These are phyloP conservation scores for Drosophila percnosoma DNA, from an alignment of 2,888 invertebrate genomes.

Conservation along the genomic window DNA sequence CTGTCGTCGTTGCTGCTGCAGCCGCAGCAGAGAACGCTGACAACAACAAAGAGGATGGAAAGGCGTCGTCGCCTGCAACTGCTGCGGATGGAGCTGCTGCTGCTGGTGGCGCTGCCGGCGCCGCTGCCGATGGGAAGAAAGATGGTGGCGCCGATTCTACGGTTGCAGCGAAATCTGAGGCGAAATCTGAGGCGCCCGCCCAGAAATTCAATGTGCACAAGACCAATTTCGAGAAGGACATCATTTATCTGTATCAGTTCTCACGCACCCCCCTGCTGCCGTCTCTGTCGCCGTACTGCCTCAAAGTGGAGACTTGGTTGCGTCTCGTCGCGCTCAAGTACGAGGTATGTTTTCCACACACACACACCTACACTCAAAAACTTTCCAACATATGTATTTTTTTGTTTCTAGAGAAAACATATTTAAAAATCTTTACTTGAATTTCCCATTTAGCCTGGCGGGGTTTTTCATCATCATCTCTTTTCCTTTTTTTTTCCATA, in stretches of 20 bases:
- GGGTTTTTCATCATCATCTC: slow-evolving; percentile 46
- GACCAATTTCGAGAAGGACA: slow-evolving; percentile 94
- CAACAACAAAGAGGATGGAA: slow-evolving; percentile 85
- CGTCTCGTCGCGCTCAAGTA: slow-evolving; percentile 96
- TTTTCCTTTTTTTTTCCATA: slow-evolving; percentile 26
- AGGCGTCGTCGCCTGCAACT: slow-evolving; percentile 82
- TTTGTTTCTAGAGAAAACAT: slow-evolving; percentile 22
- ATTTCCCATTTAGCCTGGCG: slow-evolving; percentile 46
- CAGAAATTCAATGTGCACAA: slow-evolving; percentile 94
- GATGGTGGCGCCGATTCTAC: slow-evolving; percentile 40
- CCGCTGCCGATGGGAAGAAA: slow-evolving; percentile 72
- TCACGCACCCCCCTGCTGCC: slow-evolving; percentile 95
- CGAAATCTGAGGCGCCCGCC: slow-evolving; percentile 87
- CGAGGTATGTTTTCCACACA: slow-evolving; percentile 88
- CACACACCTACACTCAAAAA: slow-evolving; percentile 1
- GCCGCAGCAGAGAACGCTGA: slow-evolving; percentile 71
- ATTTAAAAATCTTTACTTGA: slow-evolving; percentile 45
- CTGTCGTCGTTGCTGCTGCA: slow-evolving; percentile 81
- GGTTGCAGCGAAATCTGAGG: slow-evolving; percentile 62
- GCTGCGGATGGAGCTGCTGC: slow-evolving; percentile 62
- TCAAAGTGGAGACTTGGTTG: slow-evolving; percentile 98
- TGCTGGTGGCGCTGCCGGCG: slow-evolving; percentile 82
- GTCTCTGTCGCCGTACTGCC: slow-evolving; percentile 95
- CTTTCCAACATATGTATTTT: slow-evolving; percentile 32
- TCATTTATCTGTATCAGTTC: slow-evolving; percentile 97